phyloP scores from a whole-genome alignment of 2,113 vertebrate genomes.

The Dolichallabes microphthalmus region DNA sequence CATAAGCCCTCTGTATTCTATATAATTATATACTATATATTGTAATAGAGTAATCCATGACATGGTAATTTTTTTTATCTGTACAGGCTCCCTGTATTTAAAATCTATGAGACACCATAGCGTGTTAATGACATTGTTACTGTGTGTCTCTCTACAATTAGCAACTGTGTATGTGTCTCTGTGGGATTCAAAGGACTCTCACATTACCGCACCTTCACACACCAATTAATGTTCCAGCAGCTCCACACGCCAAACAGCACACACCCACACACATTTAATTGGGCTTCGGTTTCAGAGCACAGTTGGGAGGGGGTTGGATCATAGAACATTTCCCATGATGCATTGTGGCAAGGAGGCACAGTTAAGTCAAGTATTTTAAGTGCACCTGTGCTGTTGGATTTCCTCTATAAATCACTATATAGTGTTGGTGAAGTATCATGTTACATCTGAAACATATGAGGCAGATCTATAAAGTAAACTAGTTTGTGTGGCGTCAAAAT shows the following conservation, averaged over 20 bases:
- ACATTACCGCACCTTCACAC: constrained; percentile 76
- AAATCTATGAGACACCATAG: neutral
- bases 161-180: constrained; percentile 49
- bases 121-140: constrained; percentile 17
- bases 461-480: neutral
- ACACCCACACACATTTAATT: constrained; percentile 63
- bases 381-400: neutral
- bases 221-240: constrained; percentile 74
- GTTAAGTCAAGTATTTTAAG: neutral
- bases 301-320: neutral
- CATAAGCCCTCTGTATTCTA: neutral
- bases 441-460: neutral
- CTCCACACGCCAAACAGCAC: constrained; percentile 42
- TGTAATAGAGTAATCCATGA: neutral
- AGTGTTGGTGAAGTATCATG: neutral
- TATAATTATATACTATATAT: neutral
- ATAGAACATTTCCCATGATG: constrained; percentile 63
- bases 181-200: constrained; percentile 64
- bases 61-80: neutral
- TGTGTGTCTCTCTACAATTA: constrained; percentile 68
- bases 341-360: constrained; percentile 22
- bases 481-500: neutral
- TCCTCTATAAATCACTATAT: neutral
- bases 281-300: constrained; percentile 63
- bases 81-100: neutral